Evolutionary conservation across 2,888 invertebrate species (phyloP).

Genomic region (Pycnomerus fuliginosus): DNA sequence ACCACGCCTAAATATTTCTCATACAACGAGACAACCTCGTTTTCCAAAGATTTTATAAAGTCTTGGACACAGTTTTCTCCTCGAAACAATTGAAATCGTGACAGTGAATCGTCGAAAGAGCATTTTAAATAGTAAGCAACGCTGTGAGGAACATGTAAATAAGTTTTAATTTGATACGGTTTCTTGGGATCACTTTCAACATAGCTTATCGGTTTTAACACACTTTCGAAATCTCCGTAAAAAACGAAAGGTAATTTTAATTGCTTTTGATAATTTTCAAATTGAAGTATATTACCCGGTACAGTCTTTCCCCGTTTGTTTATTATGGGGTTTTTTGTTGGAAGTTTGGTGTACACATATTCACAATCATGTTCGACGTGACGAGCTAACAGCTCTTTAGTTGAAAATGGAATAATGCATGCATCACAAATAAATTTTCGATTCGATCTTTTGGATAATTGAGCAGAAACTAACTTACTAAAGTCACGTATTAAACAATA

Average conservation of each 20-base stretch:
- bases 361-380: not conserved
- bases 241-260: not conserved
- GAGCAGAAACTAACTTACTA: not conserved
- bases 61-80: constrained; percentile 1
- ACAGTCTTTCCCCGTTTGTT: not conserved
- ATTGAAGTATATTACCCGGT: not conserved
- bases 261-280: constrained; percentile 1
- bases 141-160: not conserved
- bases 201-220: not conserved
- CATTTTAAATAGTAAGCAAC: constrained; percentile 1
- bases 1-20: not conserved
- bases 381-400: not conserved
- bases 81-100: not conserved
- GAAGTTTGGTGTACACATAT: not conserved
- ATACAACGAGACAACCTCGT: not conserved
- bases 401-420: not conserved
- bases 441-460: not conserved
- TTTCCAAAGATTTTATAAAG: not conserved
- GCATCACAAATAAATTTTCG: constrained; percentile 1
- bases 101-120: not conserved
- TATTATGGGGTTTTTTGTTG: not conserved
- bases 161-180: not conserved
- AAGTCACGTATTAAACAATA: not conserved
- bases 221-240: constrained; percentile 1
- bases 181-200: not conserved